A percentile compares a stretch with the other conserved stretches of the same genome.
Conservation (phyloP, 2,888 invertebrate species). For the Idaea aversata region DNA sequence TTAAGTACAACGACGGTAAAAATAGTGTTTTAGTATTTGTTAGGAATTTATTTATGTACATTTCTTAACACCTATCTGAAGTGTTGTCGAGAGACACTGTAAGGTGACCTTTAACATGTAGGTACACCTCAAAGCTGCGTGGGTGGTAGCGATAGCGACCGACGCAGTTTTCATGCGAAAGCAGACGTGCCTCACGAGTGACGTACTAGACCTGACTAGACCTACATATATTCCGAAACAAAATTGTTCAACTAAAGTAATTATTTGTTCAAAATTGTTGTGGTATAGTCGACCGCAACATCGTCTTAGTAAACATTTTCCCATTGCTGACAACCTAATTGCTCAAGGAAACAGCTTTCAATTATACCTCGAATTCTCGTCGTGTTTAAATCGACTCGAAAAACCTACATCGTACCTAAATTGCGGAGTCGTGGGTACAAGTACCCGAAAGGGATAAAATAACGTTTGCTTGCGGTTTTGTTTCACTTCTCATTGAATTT, state of each 20-base stretch:
- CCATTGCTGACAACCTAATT: conserved; percentile 55
- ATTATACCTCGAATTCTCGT: conserved; percentile 45
- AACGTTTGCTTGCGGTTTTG: conserved; percentile 47
- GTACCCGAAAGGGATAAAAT: conserved; percentile 40
- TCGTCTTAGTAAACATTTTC: conserved; percentile 33
- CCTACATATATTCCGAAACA: conserved; percentile 16
- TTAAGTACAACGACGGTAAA: no score
- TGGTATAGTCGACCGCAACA: conserved; percentile 31
- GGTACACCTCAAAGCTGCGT: background rate
- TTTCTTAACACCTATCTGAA: background rate
- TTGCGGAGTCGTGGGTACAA: conserved; percentile 40
- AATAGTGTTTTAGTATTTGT: background rate
- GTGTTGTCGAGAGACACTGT: background rate
- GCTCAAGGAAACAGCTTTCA: conserved; percentile 58
- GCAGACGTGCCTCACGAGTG: background rate
- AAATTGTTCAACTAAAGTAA: conserved; percentile 54
- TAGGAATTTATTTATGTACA: no score
- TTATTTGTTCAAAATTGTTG: conserved; percentile 57
- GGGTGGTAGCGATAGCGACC: background rate
- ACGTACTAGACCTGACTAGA: background rate
- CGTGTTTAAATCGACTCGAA: conserved; percentile 43
- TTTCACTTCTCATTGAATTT: conserved; percentile 39
- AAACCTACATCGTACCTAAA: conserved; percentile 42
- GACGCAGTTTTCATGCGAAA: background rate
- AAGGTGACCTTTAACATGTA: background rate